phyloP scores from a whole-genome alignment of 2,797 vertebrate species.

The Alectoris magna region DNA sequence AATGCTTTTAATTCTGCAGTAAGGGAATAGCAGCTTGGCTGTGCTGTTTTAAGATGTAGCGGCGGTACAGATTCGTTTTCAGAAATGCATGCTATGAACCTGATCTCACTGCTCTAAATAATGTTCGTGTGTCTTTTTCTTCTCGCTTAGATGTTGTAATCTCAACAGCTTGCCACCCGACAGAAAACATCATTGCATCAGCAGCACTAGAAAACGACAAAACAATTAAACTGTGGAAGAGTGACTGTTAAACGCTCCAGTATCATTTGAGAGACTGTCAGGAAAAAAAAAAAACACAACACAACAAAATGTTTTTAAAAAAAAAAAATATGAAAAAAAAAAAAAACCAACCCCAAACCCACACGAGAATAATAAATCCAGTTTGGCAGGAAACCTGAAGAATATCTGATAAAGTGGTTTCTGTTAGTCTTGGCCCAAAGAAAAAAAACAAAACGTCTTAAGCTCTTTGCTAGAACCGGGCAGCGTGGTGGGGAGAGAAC shows the following conservation, averaged over 20 bases:
- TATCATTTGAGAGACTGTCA: conserved; percentile 61
- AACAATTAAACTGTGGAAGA: conserved; percentile 99
- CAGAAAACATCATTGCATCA: conserved; percentile 99
- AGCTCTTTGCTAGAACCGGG: conserved; percentile 41
- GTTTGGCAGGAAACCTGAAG: conserved; percentile 56
- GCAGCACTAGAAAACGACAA: conserved; percentile 99
- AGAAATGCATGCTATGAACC: not conserved
- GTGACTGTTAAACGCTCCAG: conserved; percentile 90
- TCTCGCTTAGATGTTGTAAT: conserved; percentile 91
- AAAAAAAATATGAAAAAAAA: not conserved
- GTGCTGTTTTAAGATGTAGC: not conserved
- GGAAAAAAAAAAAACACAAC: conserved; percentile 12
- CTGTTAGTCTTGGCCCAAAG: conserved; percentile 65
- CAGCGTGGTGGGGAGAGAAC: not conserved
- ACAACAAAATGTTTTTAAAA: conserved; percentile 24
- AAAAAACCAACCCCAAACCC: not conserved
- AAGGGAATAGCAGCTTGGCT: not conserved
- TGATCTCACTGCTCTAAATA: not conserved
- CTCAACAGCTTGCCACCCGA: conserved; percentile 98
- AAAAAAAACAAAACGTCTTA: not conserved
- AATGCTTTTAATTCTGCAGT: not conserved
- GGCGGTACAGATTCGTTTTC: not conserved
- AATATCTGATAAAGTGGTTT: conserved; percentile 53
- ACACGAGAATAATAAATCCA: conserved; percentile 29
- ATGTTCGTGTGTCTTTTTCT: not conserved